A percentile compares a stretch with the other conserved stretches of the same genome.
Conservation (phyloP, 2,888 invertebrate genomes). For the Fragum fragum region DNA sequence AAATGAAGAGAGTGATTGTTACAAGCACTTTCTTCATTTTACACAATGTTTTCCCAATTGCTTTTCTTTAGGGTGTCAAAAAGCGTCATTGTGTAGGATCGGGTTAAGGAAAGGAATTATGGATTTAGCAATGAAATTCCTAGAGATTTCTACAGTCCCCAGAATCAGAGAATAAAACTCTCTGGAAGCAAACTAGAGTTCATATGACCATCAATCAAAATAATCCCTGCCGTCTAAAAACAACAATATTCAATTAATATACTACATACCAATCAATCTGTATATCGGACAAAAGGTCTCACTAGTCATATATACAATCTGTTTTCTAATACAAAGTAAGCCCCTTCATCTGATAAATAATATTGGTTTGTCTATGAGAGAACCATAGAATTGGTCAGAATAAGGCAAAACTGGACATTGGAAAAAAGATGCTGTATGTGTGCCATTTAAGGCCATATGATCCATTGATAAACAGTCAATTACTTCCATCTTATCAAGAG, state of each 20-base stretch:
- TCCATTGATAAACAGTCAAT: too few relatives aligned
- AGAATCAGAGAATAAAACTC: background rate
- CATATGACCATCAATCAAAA: constrained; percentile 26
- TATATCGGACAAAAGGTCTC: constrained; percentile 6
- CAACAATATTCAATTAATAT: constrained; percentile 32
- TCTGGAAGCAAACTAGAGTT: constrained; percentile 11
- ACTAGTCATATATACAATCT: constrained; percentile 21
- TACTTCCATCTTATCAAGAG: too few relatives aligned
- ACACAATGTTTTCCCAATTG: too few relatives aligned
- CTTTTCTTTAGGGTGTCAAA: too few relatives aligned
- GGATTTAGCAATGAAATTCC: background rate
- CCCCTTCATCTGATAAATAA: constrained; percentile 1
- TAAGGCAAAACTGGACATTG: background rate
- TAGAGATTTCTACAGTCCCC: background rate
- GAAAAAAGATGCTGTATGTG: background rate
- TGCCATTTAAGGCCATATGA: background rate
- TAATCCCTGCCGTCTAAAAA: constrained; percentile 16
- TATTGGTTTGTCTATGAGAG: background rate
- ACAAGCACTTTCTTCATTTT: too few relatives aligned
- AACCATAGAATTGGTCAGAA: background rate
- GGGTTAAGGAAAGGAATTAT: background rate
- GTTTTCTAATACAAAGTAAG: constrained; percentile 19
- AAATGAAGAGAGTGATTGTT: too few relatives aligned
- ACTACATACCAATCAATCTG: constrained; percentile 22
- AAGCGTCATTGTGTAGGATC: too few relatives aligned